Base-by-base conservation (phyloP, 2,797 vertebrate species). In the Myiotriccus ornatus region DNA sequence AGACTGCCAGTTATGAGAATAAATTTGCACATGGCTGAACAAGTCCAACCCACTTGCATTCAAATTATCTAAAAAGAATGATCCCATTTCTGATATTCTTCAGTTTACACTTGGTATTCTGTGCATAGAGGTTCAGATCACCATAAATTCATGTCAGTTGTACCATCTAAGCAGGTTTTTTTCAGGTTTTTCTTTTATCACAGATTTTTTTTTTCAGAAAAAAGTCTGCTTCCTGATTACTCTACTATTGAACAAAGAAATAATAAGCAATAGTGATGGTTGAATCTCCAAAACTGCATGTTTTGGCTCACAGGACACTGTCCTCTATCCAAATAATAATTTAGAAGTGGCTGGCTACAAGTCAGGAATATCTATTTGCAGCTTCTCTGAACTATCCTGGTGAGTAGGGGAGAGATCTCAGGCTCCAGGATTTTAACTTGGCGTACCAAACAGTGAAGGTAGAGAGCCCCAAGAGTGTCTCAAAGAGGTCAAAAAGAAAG, bases 21-120 rank as follows among this genome's bases (percentile, higher is more conserved):
- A 93, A 30, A 19, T 87, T 91, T 71, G 65, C 49, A 64, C 32
- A 79, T 68, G 59, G 87, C 34, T 89, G 64, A 89, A 39, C 67
- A 56, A 53, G 74, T 88, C 67, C 71, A 86, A 65, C 47, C 10
- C 34, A 83, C 52, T 53, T 85, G 10, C 20, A 77, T 65, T 65
- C 22, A 88, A 81, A 73, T 84, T 64, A 47, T 59, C 9, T 63
- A 22, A 88, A 91, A 86, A 18, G 37, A 84, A 74, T 68, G 34
- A 30, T 43, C 39, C 12, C 43, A 27, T 52, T 70, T 92, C 39
- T 71, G 30, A n/a, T 55, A 4, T 53, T 47, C 35, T 80, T 87
- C 43, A 55, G 30, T 69, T n/a, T 69, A 43, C 10, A 22, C 10
- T 90, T 93, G n/a, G 32, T 19, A 35, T 79, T 74, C 23, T 12